Base-by-base conservation (phyloP, 2,113 vertebrate species). In the Stigmatopora argus region DNA sequence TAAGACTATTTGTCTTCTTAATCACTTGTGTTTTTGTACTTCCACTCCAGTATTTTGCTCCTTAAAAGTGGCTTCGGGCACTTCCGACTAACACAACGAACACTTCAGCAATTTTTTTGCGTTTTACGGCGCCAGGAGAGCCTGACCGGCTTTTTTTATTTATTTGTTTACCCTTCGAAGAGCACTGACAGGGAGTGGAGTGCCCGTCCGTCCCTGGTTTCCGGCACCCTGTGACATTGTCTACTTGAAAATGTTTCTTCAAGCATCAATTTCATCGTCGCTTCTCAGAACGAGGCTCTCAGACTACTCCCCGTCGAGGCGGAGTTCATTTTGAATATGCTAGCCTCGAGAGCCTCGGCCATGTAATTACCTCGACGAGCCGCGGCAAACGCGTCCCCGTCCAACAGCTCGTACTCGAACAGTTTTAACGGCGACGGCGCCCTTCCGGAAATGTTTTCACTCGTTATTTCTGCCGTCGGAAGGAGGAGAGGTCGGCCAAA, bases 1-100 rank as follows among this genome's bases (percentile, higher is more conserved):
- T 31, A 31, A 31, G 26, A 31, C 26, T 11, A 51, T 59, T 18
- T 66, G 53, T 66, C 66, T 64, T 74, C 62, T 65, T 62, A 44
- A 9, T 49, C 38, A 61, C 61, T n/a, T 57, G 3, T 55, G 38
- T 51, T 53, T 21, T 23, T 53, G 51, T 52, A 12, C 3, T 11
- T 23, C 51, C 5, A 48, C 46, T 48, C 46, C 14, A 23, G 2
- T 3, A 8, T 19, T 7, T 13, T n/a, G 51, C 51, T 7, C 7
- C 18, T 0, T 51, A 17, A 48, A 17, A 17, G 14, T 17, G 46
- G 3, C 46, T 48, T 48, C 15, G 14, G 14, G 13, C 5, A 2
- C 46, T 48, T 14, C 46, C 15, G 5, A 48, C 48, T 9, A 51
- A 51, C n/a, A n/a, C 18, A n/a, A 51, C 3, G 3, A 23, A 26